These are phyloP conservation scores for Temnothorax nylanderi DNA, from an alignment of 1,140 invertebrate species.

Conservation along the genomic window DNA sequence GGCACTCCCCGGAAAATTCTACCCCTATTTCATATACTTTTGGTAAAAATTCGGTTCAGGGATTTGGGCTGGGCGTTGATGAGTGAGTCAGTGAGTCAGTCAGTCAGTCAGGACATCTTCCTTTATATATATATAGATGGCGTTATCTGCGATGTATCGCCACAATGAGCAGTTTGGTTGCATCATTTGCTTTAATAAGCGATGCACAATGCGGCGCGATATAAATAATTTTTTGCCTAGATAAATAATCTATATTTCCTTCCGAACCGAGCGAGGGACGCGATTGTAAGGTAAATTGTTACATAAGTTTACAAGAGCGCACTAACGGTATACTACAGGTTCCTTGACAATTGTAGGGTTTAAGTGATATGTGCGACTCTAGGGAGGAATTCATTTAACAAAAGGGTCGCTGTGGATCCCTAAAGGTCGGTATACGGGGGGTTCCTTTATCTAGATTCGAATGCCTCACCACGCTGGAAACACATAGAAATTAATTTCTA, in stretches of 20 bases:
- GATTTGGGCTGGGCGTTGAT: no score
- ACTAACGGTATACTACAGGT: constrained; percentile 17
- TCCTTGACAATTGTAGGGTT: constrained; percentile 57
- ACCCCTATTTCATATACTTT: no score
- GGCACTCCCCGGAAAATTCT: no score
- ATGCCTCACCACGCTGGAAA: constrained; percentile 52
- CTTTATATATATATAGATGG: no score
- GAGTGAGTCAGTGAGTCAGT: no score
- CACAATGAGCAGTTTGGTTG: constrained; percentile 37
- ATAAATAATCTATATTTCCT: not conserved
- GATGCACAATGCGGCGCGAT: not conserved
- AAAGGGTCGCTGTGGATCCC: constrained; percentile 67
- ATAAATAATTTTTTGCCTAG: constrained; percentile 27
- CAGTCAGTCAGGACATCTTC: no score
- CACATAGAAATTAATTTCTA: constrained; percentile 73
- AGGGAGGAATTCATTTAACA: constrained; percentile 69
- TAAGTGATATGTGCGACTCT: constrained; percentile 70
- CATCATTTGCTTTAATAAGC: constrained; percentile 39
- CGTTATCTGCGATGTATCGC: constrained; percentile 19
- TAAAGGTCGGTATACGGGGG: constrained; percentile 53
- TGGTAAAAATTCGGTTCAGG: no score
- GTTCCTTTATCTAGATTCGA: constrained; percentile 71
- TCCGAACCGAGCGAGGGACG: not conserved
- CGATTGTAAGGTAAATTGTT: constrained; percentile 30
- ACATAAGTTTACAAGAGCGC: constrained; percentile 22